These are phyloP conservation scores for Zaprionus taronus DNA, from an alignment of 1,140 invertebrate genomes.

Conservation along the genomic window DNA sequence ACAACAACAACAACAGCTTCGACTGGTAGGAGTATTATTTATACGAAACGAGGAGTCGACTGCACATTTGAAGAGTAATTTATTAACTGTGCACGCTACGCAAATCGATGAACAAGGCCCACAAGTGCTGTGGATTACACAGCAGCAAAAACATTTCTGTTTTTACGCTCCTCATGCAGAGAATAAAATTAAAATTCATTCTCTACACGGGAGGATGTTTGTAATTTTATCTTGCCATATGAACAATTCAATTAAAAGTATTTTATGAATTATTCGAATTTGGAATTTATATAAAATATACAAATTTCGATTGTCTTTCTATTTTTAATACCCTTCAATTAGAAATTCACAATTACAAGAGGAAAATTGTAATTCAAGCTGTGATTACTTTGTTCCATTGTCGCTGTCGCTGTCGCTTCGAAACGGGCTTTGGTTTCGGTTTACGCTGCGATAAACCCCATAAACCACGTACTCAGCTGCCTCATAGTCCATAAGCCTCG, in stretches of 20 bases:
- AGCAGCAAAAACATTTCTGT: not conserved
- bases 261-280: too few species aligned
- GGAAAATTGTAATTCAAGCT: conserved; percentile 2
- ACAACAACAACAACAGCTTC: conserved; percentile 18
- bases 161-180: not conserved
- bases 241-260: too few species aligned
- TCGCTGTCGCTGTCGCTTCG: conserved; percentile 3
- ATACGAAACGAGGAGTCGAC: conserved; percentile 64
- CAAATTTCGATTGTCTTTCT: not conserved
- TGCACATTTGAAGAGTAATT: conserved; percentile 75
- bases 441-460: conserved; percentile 37
- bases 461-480: conserved; percentile 43
- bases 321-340: not conserved
- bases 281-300: not conserved
- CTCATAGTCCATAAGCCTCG: conserved; percentile 32
- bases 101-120: conserved; percentile 35
- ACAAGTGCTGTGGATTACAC: conserved; percentile 10
- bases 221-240: too few species aligned
- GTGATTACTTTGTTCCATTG: conserved; percentile 26
- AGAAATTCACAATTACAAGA: not conserved
- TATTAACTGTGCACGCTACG: conserved; percentile 58
- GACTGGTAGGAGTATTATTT: conserved; percentile 55
- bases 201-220: too few species aligned
- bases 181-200: not conserved
- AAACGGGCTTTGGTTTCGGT: conserved; percentile 30